phyloP scores from a whole-genome alignment of 2,888 invertebrate species.

The Drosophila leonis region DNA sequence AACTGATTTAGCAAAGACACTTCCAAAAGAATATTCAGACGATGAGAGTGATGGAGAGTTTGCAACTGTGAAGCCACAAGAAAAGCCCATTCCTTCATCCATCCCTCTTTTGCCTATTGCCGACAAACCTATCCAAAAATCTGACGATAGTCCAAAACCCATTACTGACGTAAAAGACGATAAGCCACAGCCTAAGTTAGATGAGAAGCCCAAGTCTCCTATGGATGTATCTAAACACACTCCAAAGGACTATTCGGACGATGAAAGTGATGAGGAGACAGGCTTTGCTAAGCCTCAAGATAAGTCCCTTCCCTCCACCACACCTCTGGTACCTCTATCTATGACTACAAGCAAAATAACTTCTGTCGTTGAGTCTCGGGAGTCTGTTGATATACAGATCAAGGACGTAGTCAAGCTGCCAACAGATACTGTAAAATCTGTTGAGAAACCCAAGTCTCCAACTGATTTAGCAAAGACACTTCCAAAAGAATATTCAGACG shows the following conservation, averaged over 20 bases:
- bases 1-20: neutral
- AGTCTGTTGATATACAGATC: too few relatives aligned
- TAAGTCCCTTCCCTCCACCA: neutral
- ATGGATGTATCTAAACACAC: neutral
- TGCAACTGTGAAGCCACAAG: neutral
- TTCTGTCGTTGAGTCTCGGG: too few relatives aligned
- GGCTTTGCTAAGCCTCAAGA: neutral
- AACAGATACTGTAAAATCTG: neutral
- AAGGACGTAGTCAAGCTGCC: neutral
- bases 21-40: neutral
- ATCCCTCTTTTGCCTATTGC: neutral
- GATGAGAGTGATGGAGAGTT: constrained; percentile 3
- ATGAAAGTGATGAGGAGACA: constrained; percentile 1
- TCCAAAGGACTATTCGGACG: neutral
- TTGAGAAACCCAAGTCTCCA: neutral
- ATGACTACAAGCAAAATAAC: too few relatives aligned
- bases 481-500: neutral
- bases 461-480: neutral
- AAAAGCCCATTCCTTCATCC: neutral
- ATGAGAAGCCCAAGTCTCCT: neutral
- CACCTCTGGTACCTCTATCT: neutral
- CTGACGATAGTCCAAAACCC: neutral
- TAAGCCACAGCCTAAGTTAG: neutral
- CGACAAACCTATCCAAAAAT: neutral
- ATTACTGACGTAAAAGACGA: neutral